Conservation (phyloP, 2,113 vertebrate genomes). For the Melanocharis versteri region DNA sequence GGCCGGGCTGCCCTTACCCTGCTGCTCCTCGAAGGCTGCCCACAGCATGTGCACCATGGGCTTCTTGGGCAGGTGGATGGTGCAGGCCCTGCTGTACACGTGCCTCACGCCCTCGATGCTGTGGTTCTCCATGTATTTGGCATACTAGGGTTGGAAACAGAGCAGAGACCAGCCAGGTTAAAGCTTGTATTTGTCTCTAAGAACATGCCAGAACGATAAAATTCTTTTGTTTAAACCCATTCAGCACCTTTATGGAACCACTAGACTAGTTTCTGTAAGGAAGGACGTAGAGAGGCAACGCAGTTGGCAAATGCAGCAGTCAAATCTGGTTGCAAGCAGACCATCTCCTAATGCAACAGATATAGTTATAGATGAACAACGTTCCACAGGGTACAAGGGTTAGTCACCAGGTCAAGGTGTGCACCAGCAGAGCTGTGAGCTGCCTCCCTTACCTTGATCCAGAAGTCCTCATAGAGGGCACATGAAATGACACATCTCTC, state of each 20-base stretch:
- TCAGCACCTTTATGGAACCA: constrained; percentile 99
- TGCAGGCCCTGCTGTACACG: constrained; percentile 95
- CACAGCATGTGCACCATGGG: constrained; percentile 93
- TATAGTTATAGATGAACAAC: constrained; percentile 99
- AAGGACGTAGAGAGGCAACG: constrained; percentile 99
- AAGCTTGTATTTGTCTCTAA: constrained; percentile 74
- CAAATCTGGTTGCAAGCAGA: constrained; percentile 99
- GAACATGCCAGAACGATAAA: constrained; percentile 98
- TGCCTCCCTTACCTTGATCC: constrained; percentile 90
- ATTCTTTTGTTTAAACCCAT: constrained; percentile 99
- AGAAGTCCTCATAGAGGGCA: constrained; percentile 99
- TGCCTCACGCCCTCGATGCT: constrained; percentile 93
- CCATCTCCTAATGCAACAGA: constrained; percentile 99
- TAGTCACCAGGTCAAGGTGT: constrained; percentile 92
- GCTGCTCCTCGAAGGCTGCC: constrained; percentile 98
- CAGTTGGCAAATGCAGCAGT: constrained; percentile 99
- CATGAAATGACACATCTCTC: constrained; percentile 98
- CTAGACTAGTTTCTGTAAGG: constrained; percentile 99
- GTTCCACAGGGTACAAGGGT: constrained; percentile 97
- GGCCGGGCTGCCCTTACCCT: constrained; percentile 77
- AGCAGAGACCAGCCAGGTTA: constrained; percentile 72
- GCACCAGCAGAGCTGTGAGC: constrained; percentile 62
- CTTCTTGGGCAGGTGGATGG: constrained; percentile 93
- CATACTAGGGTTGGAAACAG: constrained; percentile 90
- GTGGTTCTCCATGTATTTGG: constrained; percentile 98